Evolutionary conservation across 2,888 invertebrate species (phyloP).

Genomic region (Ommatoiulus sabulosus): DNA sequence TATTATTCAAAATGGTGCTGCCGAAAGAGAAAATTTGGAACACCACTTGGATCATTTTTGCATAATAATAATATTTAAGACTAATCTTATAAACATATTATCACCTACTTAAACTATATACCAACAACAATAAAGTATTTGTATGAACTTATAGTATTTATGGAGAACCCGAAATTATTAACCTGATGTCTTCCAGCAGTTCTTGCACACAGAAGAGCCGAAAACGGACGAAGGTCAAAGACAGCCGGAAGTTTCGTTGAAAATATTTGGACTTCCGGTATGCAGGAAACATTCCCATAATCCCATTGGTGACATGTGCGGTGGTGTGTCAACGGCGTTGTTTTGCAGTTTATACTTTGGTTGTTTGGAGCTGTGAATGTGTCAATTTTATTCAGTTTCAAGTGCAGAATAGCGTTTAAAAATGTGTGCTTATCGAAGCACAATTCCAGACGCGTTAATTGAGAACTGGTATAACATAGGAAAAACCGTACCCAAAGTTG

Average conservation of each 20-base stretch:
- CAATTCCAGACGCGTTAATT: constrained; percentile 17
- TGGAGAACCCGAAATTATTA: neutral
- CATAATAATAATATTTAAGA: neutral
- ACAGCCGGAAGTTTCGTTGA: neutral
- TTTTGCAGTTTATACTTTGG: too few relatives aligned
- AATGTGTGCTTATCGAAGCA: constrained; percentile 31
- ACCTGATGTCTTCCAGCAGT: neutral
- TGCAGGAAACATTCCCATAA: too few relatives aligned
- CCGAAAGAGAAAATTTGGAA: too few relatives aligned
- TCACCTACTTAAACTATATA: neutral
- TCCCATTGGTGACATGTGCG: too few relatives aligned
- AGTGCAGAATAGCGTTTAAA: neutral
- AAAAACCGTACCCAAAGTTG: neutral
- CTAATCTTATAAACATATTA: neutral
- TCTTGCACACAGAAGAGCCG: neutral
- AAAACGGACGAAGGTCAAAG: neutral
- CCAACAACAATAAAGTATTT: neutral
- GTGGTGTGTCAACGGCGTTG: too few relatives aligned
- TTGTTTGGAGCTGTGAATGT: too few relatives aligned
- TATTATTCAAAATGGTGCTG: neutral
- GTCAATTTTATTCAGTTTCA: neutral
- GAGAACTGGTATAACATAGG: constrained; percentile 50
- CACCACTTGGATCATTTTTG: too few relatives aligned
- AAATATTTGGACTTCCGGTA: neutral
- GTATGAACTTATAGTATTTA: neutral